Evolutionary conservation across 2,797 vertebrate genomes (phyloP), one percentile per base, ranked within the genome.

Genomic region (Emys orbicularis): DNA sequence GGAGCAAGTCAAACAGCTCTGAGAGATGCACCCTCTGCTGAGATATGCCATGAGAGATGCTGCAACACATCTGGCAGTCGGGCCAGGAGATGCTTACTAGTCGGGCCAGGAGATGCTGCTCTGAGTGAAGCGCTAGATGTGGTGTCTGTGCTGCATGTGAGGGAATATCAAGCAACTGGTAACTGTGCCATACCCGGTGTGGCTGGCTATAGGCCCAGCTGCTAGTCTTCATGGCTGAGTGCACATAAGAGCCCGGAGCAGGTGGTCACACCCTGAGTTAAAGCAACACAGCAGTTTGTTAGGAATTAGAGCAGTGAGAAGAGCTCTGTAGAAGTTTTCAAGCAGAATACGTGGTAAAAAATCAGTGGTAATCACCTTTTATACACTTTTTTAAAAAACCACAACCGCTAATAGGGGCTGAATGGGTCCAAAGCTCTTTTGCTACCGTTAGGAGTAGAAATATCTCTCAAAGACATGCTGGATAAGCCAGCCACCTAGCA

Each of bases 271-370:
- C 88, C 88, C 53, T 23, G 85, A 49, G 79, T 84, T 57, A 89
- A 72, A 53, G 87, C 79, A 94, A 92, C 27, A 31, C 34, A 82
- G 94, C 96, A 95, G 94, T 87, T 96, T 97, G 92, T 3, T 85
- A 85, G 61, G 88, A 94, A 95, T 92, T 13, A 88, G 72, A 94
- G 81, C n/a, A 87, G 68, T 53, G 37, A 87, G 31, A 52, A 12
- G 23, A 11, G 53, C 53, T 49, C 83, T 83, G 74, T 57, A 95
- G 87, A 97, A 94, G 76, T 94, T 94, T 90, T 79, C 83, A 81
- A 59, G 41, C 44, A 59, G 90, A 95, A 94, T 76, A 96, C 68
- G 92, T 96, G 94, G 87, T 90, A 95, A 87, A 95, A 96, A 95
- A 56, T 93, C 83, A 89, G 79, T 15, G 50, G 12, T 88, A 92